A percentile compares a stretch with the other conserved stretches of the same genome.
Conservation (phyloP, 2,113 vertebrate genomes). For the Amphilophus citrinellus region DNA sequence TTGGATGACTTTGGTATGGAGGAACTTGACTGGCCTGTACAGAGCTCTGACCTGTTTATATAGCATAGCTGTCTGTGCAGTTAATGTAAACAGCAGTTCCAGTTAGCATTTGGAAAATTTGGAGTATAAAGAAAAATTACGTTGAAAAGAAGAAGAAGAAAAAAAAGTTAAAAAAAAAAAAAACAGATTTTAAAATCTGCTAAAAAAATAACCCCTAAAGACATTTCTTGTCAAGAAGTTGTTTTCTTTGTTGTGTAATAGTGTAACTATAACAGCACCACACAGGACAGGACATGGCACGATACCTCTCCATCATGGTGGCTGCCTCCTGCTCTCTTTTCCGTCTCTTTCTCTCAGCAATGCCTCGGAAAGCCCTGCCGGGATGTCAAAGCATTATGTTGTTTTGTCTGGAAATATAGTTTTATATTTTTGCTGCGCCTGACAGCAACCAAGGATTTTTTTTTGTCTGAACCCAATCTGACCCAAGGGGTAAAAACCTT, state of each 20-base stretch:
- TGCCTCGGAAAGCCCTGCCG: slow-evolving; percentile 96
- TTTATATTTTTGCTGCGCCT: not conserved
- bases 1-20: too few species aligned
- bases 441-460: slow-evolving; percentile 4
- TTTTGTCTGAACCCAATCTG: slow-evolving; percentile 62
- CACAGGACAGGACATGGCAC: slow-evolving; percentile 75
- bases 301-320: slow-evolving; percentile 94
- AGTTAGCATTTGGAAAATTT: not conserved
- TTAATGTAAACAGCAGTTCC: too few species aligned
- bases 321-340: slow-evolving; percentile 94
- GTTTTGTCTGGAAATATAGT: slow-evolving; percentile 13
- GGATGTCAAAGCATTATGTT: slow-evolving; percentile 82
- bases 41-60: too few species aligned
- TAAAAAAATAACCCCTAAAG: not conserved
- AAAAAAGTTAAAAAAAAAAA: too few species aligned
- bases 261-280: slow-evolving; percentile 28
- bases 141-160: not conserved
- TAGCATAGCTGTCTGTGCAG: too few species aligned
- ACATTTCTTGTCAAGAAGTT: not conserved
- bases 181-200: not conserved
- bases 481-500: slow-evolving; percentile 31
- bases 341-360: slow-evolving; percentile 96
- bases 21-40: too few species aligned
- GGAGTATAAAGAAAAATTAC: not conserved
- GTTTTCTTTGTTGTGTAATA: not conserved